Evolutionary conservation across 2,888 invertebrate species (phyloP), one percentile per base, ranked within the genome.

Genomic region (Tetragonisca angustula): DNA sequence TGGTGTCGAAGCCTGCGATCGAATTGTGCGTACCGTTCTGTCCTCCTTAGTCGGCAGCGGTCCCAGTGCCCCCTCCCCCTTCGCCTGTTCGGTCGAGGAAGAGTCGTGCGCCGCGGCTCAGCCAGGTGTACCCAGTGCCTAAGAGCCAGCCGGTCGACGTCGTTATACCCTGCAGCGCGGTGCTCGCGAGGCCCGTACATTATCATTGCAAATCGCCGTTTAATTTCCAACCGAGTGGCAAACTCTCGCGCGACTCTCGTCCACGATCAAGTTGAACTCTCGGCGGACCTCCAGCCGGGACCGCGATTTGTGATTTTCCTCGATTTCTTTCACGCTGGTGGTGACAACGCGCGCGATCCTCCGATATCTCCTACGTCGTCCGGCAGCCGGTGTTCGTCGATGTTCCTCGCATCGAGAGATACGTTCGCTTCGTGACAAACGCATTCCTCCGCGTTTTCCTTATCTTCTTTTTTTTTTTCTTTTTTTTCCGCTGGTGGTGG

Each of bases 1-100:
- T 93, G 92, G 94, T 93, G 93, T 92, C 92, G 91, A 92, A 65
- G 59, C 91, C 91, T 91, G 90, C 92, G 92, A 94, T 94, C 93
- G 92, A 91, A 91, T 91, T 92, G 92, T 93, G 94, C 94, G 94
- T 94, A 94, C 94, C 94, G 94, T 94, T 93, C 93, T 94, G 94
- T 94, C 93, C 94, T 94, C 94, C 93, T 94, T 94, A 93, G 91
- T 89, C 89, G 89, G 90, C 90, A 90, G 92, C 91, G 92, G 90
- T 91, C 92, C 93, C 87, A 79, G 79, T 83, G 83, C 80, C 90
- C 90, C 88, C 87, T 82, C 83, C 83, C 76, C 84, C 84, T 81
- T 79, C 85, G 92, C 92, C 32, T 27, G 94, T 93, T 93, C 93
- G 93, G 92, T 93, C 94, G 92, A 92, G 92, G 93, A 93, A 94